Conservation (phyloP, 2,888 invertebrate genomes). For the Plagodis dolabraria region DNA sequence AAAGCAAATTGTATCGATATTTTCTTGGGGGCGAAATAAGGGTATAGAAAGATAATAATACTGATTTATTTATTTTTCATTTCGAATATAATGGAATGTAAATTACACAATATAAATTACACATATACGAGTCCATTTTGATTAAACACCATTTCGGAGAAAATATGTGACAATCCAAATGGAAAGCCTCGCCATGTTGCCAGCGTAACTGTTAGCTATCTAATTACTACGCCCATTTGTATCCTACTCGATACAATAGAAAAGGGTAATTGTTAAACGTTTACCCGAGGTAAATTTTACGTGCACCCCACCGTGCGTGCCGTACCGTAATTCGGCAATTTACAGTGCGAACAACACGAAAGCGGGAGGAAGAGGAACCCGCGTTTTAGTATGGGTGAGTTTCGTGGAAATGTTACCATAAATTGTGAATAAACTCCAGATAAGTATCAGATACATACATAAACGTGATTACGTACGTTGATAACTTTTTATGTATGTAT, state of each 20-base stretch:
- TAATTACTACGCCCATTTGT: slow-evolving; percentile 30
- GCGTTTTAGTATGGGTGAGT: slow-evolving; percentile 47
- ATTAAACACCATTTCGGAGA: neutral
- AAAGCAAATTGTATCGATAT: no score
- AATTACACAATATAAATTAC: no score
- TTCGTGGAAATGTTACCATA: slow-evolving; percentile 53
- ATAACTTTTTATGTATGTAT: slow-evolving; percentile 38
- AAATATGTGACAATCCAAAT: neutral
- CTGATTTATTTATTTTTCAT: no score
- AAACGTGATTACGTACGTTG: slow-evolving; percentile 41
- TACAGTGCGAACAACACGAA: slow-evolving; percentile 24
- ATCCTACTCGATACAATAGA: slow-evolving; percentile 22
- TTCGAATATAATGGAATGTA: no score
- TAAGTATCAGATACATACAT: slow-evolving; percentile 41
- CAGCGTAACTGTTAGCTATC: slow-evolving; percentile 13
- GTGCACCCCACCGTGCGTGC: slow-evolving; percentile 13
- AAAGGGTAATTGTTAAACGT: slow-evolving; percentile 32
- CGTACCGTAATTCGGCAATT: slow-evolving; percentile 30
- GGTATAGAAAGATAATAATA: no score
- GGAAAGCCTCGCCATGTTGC: slow-evolving; percentile 1
- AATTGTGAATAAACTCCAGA: slow-evolving; percentile 53
- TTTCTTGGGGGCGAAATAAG: no score
- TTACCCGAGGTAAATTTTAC: slow-evolving; percentile 30
- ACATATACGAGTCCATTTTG: neutral
- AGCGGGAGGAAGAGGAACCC: slow-evolving; percentile 31